Evolutionary conservation across 2,113 vertebrate species (phyloP).

Genomic region (Entosphenus tridentatus): DNA sequence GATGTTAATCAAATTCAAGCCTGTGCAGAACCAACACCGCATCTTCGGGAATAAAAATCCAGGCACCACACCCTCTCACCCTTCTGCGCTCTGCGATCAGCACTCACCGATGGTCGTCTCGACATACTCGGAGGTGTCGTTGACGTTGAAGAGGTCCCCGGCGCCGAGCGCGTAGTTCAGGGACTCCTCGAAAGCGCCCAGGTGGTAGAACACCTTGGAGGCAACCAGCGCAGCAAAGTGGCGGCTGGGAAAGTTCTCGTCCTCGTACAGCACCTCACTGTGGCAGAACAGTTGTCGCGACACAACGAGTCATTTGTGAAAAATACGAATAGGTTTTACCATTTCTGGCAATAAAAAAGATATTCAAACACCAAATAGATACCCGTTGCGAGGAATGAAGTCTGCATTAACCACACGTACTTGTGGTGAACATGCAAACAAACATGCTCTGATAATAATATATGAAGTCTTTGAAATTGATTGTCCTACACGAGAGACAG

Average conservation of each 20-base stretch:
- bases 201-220: constrained; percentile 94
- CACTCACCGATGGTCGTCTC: constrained; percentile 89
- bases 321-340: too few relatives aligned
- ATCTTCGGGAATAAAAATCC: not conserved
- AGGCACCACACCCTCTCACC: not conserved
- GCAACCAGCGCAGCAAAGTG: constrained; percentile 88
- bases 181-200: constrained; percentile 93
- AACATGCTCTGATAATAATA: too few relatives aligned
- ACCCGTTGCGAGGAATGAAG: too few relatives aligned
- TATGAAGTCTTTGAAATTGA: too few relatives aligned
- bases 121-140: constrained; percentile 89
- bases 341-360: too few relatives aligned
- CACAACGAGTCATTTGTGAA: too few relatives aligned
- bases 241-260: constrained; percentile 77
- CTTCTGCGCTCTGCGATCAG: too few relatives aligned
- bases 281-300: constrained; percentile 9
- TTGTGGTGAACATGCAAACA: too few relatives aligned
- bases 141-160: constrained; percentile 94
- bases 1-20: too few relatives aligned
- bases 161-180: constrained; percentile 91
- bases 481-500: too few relatives aligned
- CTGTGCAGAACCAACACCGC: not conserved
- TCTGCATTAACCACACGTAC: too few relatives aligned
- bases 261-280: constrained; percentile 93
- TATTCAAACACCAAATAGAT: too few relatives aligned